Evolutionary conservation across 2,113 vertebrate genomes (phyloP), one percentile per base, ranked within the genome.

Genomic region (Himantopus leucocephalus): DNA sequence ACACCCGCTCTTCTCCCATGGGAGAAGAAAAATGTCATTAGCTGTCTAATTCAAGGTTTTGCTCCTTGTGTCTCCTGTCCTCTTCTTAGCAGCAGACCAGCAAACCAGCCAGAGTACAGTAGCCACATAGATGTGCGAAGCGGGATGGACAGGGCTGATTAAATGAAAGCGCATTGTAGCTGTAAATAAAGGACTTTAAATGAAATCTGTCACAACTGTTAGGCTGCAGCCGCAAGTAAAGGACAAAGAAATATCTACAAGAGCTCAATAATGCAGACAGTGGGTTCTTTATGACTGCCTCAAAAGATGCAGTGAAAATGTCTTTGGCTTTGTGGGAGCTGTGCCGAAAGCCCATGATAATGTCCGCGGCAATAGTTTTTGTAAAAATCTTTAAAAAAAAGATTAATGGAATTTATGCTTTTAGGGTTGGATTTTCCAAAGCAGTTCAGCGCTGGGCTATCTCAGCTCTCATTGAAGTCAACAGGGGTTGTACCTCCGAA

Each of bases 181-280:
- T 85, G 90, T 64, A 85, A 95, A 96, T 83, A 88, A 94, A 82
- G 62, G 66, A 14, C 52, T 8, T 78, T 47, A 71, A 88, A 93
- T 92, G 74, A 93, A 85, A 97, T 75, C 90, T 82, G 82, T 76
- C 94, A 70, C 82, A 85, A 70, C 81, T 68, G 60, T 82, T 79
- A 85, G 92, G 92, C 77, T 83, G 10, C 77, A 45, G 81, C 73
- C 6, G 5, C 81, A 63, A 80, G 74, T 63, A 41, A 41, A 86
- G 39, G 72, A 76, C 67, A 72, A 52, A 85, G 66, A 85, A 95
- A 75, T 93, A 60, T 43, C 74, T 90, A 1, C 18, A 11, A 37
- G 70, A 82, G 52, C 66, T 94, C 85, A 71, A 16, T 72, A 90
- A 78, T 2, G 4, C 17, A 5, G 68, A 16, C 66, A 75, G 78